Evolutionary conservation across 2,113 vertebrate species (phyloP).

Genomic region (Heterocephalus glaber): DNA sequence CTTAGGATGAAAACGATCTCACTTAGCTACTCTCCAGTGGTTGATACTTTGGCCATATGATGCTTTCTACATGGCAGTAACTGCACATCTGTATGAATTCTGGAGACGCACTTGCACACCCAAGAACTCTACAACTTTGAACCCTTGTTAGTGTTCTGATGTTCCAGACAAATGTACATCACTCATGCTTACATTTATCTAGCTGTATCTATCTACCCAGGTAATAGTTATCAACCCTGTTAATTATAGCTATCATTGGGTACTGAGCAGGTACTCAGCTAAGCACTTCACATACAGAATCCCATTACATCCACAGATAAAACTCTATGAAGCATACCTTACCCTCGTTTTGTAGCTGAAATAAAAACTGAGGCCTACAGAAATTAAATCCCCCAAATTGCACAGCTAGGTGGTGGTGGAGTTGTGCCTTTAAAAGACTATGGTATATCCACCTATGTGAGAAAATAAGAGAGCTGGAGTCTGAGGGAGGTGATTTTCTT

Average conservation of each 20-base stretch:
- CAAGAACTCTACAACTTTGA: conserved; percentile 20
- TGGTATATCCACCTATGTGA: background rate
- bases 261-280: background rate
- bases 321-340: background rate
- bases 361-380: conserved; percentile 8
- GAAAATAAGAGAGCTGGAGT: background rate
- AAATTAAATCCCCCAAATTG: background rate
- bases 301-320: background rate
- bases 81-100: background rate
- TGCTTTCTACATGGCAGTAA: background rate
- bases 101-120: background rate
- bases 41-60: background rate
- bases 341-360: background rate
- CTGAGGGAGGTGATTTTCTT: background rate
- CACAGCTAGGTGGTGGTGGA: background rate
- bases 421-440: background rate
- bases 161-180: background rate
- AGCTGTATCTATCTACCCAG: background rate
- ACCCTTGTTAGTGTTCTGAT: background rate
- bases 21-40: background rate
- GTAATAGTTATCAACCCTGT: background rate
- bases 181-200: background rate
- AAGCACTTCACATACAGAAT: conserved; percentile 10
- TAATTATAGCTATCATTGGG: background rate
- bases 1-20: background rate